A percentile compares a stretch with the other conserved stretches of the same genome.
These are phyloP conservation scores for Notamacropus eugenii DNA, from an alignment of 2,797 vertebrate species.

Conservation along the genomic window DNA sequence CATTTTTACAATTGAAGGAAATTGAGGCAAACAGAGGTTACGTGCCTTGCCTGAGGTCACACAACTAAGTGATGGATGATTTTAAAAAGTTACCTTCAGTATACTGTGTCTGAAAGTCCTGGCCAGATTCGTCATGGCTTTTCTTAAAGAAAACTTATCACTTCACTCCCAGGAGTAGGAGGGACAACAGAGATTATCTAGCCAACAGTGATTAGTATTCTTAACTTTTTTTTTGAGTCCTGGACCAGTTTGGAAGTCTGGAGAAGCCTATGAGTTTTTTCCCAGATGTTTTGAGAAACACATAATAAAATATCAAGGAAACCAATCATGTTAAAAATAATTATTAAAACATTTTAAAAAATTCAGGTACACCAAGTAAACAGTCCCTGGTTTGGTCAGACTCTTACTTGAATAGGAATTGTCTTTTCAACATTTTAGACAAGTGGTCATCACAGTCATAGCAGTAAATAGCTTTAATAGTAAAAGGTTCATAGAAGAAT, in stretches of 20 bases:
- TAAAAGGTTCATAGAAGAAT: no score
- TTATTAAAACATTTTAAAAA: neutral
- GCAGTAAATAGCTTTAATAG: no score
- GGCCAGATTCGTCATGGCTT: neutral
- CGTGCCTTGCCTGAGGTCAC: no score
- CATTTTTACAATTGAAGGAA: no score
- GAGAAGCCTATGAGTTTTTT: neutral
- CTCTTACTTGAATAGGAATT: no score
- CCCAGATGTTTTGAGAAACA: neutral
- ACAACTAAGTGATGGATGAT: no score
- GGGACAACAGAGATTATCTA: neutral
- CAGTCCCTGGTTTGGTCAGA: no score
- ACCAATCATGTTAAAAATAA: neutral
- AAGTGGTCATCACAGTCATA: no score
- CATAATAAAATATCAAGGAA: neutral
- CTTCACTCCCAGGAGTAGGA: neutral
- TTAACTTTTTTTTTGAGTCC: neutral
- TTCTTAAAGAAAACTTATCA: neutral
- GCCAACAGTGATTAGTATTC: neutral
- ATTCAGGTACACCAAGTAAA: no score
- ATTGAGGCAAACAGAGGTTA: no score
- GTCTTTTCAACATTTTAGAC: no score
- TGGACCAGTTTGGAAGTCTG: neutral
- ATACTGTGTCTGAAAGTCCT: neutral
- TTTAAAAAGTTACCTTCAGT: neutral